phyloP scores from a whole-genome alignment of 2,113 vertebrate genomes.

The Cebidichthys violaceus region DNA sequence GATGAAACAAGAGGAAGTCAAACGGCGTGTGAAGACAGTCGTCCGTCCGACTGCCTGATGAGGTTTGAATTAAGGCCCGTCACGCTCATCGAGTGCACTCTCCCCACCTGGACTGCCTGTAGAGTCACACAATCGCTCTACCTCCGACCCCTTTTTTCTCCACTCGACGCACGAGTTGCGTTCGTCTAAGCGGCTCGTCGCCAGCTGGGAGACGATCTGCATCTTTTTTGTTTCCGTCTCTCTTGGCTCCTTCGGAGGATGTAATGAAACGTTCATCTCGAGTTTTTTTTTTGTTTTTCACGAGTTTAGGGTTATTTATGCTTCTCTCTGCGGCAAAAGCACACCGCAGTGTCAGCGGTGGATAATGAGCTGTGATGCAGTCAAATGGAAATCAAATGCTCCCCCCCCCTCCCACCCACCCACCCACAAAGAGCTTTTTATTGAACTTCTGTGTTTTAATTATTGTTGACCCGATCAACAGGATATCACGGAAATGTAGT shows the following conservation, averaged over 20 bases:
- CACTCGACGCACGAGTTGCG: constrained; percentile 35
- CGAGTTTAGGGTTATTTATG: constrained; percentile 39
- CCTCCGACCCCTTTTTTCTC: constrained; percentile 42
- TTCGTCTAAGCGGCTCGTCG: constrained; percentile 44
- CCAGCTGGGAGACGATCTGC: background rate
- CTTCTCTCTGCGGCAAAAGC: constrained; percentile 14
- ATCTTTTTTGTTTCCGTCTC: constrained; percentile 12
- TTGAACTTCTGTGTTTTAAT: constrained; percentile 50
- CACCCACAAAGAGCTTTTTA: constrained; percentile 22
- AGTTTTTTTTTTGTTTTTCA: constrained; percentile 2
- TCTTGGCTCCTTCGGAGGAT: constrained; percentile 2
- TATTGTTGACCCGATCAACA: constrained; percentile 35
- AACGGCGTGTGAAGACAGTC: constrained; percentile 31
- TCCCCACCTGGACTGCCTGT: constrained; percentile 41
- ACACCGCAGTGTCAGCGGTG: background rate
- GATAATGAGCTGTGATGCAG: constrained; percentile 50
- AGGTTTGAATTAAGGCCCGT: constrained; percentile 63
- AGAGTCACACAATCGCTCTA: constrained; percentile 44
- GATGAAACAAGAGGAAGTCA: constrained; percentile 47
- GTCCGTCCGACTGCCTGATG: constrained; percentile 59
- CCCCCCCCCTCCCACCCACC: background rate
- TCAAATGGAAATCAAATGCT: constrained; percentile 41
- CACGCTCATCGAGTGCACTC: constrained; percentile 60
- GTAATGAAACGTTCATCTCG: constrained; percentile 18
- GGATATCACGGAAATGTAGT: constrained; percentile 26